These are phyloP conservation scores for Elaphurus davidianus DNA, from an alignment of 2,113 vertebrate genomes.

Conservation along the genomic window DNA sequence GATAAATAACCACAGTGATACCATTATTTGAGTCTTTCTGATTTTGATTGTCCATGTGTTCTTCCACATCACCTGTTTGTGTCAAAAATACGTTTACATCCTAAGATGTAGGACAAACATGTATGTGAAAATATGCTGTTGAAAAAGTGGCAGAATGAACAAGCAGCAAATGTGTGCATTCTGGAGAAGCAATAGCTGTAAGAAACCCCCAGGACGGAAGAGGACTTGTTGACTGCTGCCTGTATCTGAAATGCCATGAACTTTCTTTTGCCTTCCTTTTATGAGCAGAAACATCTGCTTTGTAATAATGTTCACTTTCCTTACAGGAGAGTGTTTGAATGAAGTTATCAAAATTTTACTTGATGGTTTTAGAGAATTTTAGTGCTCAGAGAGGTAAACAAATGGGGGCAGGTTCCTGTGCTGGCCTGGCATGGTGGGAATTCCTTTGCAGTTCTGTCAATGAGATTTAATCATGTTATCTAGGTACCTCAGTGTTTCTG, in stretches of 20 bases:
- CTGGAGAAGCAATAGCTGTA: neutral
- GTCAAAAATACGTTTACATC: neutral
- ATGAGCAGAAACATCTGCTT: neutral
- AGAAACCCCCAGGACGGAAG: neutral
- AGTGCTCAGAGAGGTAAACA: neutral
- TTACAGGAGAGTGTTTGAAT: neutral
- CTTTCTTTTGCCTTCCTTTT: neutral
- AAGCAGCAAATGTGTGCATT: neutral
- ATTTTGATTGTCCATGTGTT: neutral
- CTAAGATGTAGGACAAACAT: neutral
- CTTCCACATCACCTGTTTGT: neutral
- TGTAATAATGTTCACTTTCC: neutral
- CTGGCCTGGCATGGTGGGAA: neutral
- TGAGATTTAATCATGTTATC: constrained; percentile 22
- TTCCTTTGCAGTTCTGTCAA: neutral
- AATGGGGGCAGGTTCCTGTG: neutral
- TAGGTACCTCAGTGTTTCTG: neutral
- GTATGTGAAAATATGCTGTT: neutral
- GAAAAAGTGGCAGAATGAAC: neutral
- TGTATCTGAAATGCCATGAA: neutral
- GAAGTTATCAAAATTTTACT: neutral
- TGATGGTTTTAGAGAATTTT: constrained; percentile 5
- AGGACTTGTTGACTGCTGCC: neutral
- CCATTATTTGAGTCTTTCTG: neutral
- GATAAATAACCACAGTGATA: neutral